Conservation (phyloP, 2,888 invertebrate species). For the Caenorhabditis sp. region DNA sequence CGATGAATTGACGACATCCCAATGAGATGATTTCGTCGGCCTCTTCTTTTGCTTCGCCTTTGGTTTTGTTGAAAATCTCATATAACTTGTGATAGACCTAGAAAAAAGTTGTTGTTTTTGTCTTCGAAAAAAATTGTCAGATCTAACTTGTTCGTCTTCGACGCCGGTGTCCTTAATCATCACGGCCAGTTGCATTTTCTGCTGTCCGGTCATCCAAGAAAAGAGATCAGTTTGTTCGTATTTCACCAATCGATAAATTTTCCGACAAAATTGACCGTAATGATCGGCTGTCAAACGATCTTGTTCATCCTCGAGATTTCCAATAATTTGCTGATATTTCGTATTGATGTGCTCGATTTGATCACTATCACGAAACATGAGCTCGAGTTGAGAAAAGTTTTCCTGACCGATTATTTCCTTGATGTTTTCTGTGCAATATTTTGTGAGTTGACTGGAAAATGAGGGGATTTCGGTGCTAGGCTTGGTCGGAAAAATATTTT, state of each 20-base stretch:
- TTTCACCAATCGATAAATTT: slow-evolving; percentile 52
- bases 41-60: slow-evolving; percentile 46
- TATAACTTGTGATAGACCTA: slow-evolving; percentile 52
- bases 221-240: slow-evolving; percentile 49
- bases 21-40: slow-evolving; percentile 51
- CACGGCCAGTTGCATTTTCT: slow-evolving; percentile 40
- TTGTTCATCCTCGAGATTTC: slow-evolving; percentile 41
- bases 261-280: slow-evolving; percentile 56
- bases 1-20: slow-evolving; percentile 53
- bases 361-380: slow-evolving; percentile 47
- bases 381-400: slow-evolving; percentile 23
- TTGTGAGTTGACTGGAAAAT: slow-evolving; percentile 28
- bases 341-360: slow-evolving; percentile 47
- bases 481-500: too few species aligned
- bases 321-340: slow-evolving; percentile 49
- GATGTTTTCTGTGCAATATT: slow-evolving; percentile 38
- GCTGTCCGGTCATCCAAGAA: slow-evolving; percentile 44
- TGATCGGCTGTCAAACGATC: slow-evolving; percentile 50
- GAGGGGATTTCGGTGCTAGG: not conserved
- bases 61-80: slow-evolving; percentile 45
- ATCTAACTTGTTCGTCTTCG: slow-evolving; percentile 45
- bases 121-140: slow-evolving; percentile 42
- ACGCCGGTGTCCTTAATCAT: slow-evolving; percentile 49
- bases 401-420: slow-evolving; percentile 26
- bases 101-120: too few species aligned